A percentile compares a stretch with the other conserved stretches of the same genome.
These are phyloP conservation scores for Gymnocephalus cernua DNA, from an alignment of 2,113 vertebrate genomes.

Conservation along the genomic window DNA sequence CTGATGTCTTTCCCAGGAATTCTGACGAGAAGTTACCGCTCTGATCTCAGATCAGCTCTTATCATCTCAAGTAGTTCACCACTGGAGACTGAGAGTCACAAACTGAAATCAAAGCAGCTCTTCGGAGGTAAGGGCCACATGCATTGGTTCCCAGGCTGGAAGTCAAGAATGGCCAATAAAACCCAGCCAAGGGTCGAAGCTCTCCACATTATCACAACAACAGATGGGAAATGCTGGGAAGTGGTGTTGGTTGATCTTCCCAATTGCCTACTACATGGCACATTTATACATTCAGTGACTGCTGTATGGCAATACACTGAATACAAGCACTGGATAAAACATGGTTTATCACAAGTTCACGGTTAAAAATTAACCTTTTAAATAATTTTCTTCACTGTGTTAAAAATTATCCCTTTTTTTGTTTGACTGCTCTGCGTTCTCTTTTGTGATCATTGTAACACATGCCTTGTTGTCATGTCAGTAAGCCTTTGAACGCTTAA, in stretches of 20 bases:
- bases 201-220: slow-evolving; percentile 43
- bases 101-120: slow-evolving; percentile 30
- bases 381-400: background rate
- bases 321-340: background rate
- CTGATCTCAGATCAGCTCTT: slow-evolving; percentile 47
- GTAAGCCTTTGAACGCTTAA: background rate
- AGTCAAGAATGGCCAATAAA: slow-evolving; percentile 35
- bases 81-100: background rate
- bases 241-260: slow-evolving; percentile 2
- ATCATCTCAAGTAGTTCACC: background rate
- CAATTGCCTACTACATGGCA: background rate
- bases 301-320: background rate
- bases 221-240: slow-evolving; percentile 49
- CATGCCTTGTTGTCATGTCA: background rate
- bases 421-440: background rate
- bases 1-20: slow-evolving; percentile 68
- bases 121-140: slow-evolving; percentile 20
- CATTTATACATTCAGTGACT: slow-evolving; percentile 7
- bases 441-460: background rate
- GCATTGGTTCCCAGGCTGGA: slow-evolving; percentile 60
- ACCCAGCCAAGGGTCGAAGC: slow-evolving; percentile 47
- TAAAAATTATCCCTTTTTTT: background rate
- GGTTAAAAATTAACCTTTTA: background rate
- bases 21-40: slow-evolving; percentile 4
- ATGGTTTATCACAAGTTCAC: background rate